Evolutionary conservation across 2,113 vertebrate species (phyloP).

Genomic region (Dascyllus trimaculatus): DNA sequence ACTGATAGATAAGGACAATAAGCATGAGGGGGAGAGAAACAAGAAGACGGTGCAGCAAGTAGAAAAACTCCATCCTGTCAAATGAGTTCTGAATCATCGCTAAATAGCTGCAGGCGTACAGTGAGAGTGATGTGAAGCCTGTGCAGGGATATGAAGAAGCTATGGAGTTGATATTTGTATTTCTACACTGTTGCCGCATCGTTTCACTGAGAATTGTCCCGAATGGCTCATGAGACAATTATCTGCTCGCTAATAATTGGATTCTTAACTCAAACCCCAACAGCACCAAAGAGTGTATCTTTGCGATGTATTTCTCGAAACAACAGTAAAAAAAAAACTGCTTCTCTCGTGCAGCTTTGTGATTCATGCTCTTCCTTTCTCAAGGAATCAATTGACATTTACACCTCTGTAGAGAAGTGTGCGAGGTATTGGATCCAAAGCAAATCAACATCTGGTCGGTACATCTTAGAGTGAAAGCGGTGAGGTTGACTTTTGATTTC

Average conservation of each 20-base stretch:
- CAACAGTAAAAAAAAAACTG: not conserved
- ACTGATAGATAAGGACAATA: constrained; percentile 12
- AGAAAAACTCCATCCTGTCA: constrained; percentile 45
- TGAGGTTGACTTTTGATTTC: too few relatives aligned
- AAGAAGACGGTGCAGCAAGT: constrained; percentile 11
- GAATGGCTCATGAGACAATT: not conserved
- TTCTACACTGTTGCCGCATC: not conserved
- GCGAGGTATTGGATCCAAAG: too few relatives aligned
- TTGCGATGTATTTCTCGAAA: not conserved
- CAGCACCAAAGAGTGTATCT: not conserved
- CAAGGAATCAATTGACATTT: too few relatives aligned
- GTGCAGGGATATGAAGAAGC: not conserved
- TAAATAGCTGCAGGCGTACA: constrained; percentile 18
- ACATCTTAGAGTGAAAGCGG: too few relatives aligned
- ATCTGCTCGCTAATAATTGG: not conserved
- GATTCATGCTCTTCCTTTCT: too few relatives aligned
- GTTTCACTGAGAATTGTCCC: constrained; percentile 1
- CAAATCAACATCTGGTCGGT: too few relatives aligned
- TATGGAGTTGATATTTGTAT: not conserved
- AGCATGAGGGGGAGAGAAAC: not conserved
- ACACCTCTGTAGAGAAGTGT: too few relatives aligned
- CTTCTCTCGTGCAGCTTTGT: too few relatives aligned
- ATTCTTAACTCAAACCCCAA: not conserved
- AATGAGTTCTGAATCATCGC: constrained; percentile 29
- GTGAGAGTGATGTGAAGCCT: constrained; percentile 10